These are phyloP conservation scores for Pagrus major DNA, from an alignment of 2,113 vertebrate genomes.

Conservation along the genomic window DNA sequence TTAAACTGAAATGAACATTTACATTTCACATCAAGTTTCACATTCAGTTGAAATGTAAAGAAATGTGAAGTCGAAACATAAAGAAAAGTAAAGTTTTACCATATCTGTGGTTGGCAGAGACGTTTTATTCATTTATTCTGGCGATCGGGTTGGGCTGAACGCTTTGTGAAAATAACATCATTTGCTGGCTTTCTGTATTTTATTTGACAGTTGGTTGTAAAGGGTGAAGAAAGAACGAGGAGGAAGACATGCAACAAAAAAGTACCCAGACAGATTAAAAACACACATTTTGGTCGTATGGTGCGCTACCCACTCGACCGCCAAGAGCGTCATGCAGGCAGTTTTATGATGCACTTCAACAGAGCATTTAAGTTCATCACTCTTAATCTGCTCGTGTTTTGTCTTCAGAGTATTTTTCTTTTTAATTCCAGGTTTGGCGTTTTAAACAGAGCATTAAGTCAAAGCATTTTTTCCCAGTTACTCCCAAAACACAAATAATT, in stretches of 20 bases:
- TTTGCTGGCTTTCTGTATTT: neutral
- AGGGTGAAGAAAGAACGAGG: neutral
- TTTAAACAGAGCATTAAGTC: slow-evolving; percentile 34
- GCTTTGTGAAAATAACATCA: no score
- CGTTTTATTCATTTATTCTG: no score
- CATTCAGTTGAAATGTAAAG: no score
- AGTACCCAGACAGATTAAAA: neutral
- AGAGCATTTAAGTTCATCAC: slow-evolving; percentile 1
- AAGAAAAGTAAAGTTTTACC: no score
- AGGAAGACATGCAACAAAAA: neutral
- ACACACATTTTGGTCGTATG: neutral
- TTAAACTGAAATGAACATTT: no score
- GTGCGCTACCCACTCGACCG: neutral
- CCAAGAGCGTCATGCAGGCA: neutral
- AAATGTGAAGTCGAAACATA: no score
- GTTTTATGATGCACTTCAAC: neutral
- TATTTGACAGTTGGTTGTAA: no score
- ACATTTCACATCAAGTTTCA: no score
- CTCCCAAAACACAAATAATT: slow-evolving; percentile 55
- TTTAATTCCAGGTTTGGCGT: slow-evolving; percentile 29
- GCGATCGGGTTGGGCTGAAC: no score
- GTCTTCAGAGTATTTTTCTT: slow-evolving; percentile 37
- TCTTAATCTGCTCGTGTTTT: slow-evolving; percentile 50
- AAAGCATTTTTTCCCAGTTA: slow-evolving; percentile 29
- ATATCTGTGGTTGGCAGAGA: no score